These are phyloP conservation scores for Pogonus chalceus DNA, from an alignment of 1,140 invertebrate genomes.

Conservation along the genomic window DNA sequence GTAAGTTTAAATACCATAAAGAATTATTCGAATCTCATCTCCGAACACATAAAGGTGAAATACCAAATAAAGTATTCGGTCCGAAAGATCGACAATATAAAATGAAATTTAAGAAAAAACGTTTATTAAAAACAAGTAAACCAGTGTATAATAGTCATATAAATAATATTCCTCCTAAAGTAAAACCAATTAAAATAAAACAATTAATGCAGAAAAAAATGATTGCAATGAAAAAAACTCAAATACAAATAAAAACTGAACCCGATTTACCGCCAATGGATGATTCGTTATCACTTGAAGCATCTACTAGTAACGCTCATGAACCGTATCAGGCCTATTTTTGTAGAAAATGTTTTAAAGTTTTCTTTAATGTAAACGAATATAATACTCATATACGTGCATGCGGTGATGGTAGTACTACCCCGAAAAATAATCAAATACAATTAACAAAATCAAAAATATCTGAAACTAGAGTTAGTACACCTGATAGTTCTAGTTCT, in stretches of 20 bases:
- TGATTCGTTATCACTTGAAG: not conserved
- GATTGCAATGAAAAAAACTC: not conserved
- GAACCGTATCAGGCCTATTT: conserved; percentile 27
- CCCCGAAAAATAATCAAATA: conserved; percentile 8
- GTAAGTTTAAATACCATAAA: conserved; percentile 32
- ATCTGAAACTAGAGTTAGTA: conserved; percentile 1
- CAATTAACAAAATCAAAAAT: not conserved
- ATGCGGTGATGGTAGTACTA: conserved; percentile 4
- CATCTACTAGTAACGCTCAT: conserved; percentile 11
- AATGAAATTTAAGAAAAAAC: conserved; percentile 11
- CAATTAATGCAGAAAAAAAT: conserved; percentile 10
- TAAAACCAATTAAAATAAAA: conserved; percentile 17
- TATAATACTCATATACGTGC: conserved; percentile 28
- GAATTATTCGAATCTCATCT: conserved; percentile 27
- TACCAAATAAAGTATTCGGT: conserved; percentile 27
- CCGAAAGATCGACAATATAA: conserved; percentile 16
- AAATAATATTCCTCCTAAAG: conserved; percentile 6
- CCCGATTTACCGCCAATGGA: conserved; percentile 12
- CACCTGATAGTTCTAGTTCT: conserved; percentile 17
- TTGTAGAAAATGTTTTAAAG: conserved; percentile 32
- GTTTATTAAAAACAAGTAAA: conserved; percentile 23
- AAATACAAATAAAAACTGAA: conserved; percentile 13
- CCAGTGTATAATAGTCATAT: not conserved
- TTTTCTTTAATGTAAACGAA: conserved; percentile 32
- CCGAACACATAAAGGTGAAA: conserved; percentile 21